Percentiles rank a stretch among this genome's conserved stretches.
Evolutionary conservation across 2,797 vertebrate species (phyloP).

Genomic region (Kryptopterus vitreolus): DNA sequence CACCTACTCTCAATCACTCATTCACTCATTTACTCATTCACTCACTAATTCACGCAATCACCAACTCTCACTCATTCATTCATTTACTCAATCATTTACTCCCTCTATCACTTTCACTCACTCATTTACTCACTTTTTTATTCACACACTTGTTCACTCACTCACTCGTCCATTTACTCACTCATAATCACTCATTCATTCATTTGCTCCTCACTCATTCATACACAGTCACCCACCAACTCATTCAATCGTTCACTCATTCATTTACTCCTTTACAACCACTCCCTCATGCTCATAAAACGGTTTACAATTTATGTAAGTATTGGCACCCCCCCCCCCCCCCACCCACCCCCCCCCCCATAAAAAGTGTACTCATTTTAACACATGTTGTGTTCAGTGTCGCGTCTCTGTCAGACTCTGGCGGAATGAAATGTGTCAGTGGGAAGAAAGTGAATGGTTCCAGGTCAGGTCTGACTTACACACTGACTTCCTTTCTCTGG

Average conservation of each 20-base stretch:
- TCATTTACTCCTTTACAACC: background rate
- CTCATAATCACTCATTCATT: background rate
- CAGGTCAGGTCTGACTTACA: background rate
- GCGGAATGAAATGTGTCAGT: background rate
- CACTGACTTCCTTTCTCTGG: background rate
- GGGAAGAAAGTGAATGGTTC: background rate
- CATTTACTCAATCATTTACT: background rate
- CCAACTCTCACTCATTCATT: background rate
- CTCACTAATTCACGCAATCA: background rate
- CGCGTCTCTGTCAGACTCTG: background rate
- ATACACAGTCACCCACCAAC: background rate
- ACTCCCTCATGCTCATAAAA: background rate
- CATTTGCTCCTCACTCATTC: background rate
- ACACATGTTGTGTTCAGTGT: background rate
- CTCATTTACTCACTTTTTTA: background rate
- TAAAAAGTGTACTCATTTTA: too few species aligned
- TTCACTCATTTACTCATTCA: background rate
- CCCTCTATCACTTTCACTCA: fast-evolving
- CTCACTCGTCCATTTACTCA: background rate
- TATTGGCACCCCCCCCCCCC: background rate
- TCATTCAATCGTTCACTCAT: background rate
- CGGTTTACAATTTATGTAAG: too few species aligned
- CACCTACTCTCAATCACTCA: too few species aligned
- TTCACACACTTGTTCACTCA: background rate
- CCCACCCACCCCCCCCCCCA: too few species aligned